phyloP scores from a whole-genome alignment of 2,888 invertebrate species.

The Dolichomitus sp. region DNA sequence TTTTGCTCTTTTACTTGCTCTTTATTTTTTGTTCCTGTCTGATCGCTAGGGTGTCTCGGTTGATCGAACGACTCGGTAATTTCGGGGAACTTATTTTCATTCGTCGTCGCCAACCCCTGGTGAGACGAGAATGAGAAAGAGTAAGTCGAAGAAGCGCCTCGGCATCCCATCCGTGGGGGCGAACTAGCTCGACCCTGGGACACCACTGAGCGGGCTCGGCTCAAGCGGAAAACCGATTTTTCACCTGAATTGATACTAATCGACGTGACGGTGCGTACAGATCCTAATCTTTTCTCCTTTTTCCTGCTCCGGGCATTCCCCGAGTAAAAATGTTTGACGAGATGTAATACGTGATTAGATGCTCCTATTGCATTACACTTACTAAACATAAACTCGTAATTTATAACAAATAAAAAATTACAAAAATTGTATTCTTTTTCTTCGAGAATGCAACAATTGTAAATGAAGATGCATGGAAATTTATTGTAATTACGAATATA shows the following conservation, averaged over 20 bases:
- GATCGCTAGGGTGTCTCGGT: constrained; percentile 56
- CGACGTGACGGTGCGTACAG: constrained; percentile 61
- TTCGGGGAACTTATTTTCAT: constrained; percentile 64
- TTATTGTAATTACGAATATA: neutral
- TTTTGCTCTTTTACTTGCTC: neutral
- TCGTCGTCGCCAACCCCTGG: constrained; percentile 54
- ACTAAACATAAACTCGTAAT: neutral
- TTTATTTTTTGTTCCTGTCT: constrained; percentile 43
- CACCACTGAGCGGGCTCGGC: constrained; percentile 51
- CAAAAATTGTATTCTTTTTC: neutral
- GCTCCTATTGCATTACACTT: neutral
- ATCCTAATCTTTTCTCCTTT: constrained; percentile 47
- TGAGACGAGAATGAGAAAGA: constrained; percentile 50
- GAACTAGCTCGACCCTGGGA: constrained; percentile 50
- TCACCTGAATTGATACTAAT: constrained; percentile 69
- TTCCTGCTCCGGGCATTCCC: neutral
- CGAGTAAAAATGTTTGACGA: constrained; percentile 8
- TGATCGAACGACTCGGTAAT: constrained; percentile 66
- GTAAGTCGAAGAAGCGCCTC: constrained; percentile 23
- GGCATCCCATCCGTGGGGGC: constrained; percentile 41
- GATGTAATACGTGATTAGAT: constrained; percentile 4
- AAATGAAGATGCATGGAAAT: neutral
- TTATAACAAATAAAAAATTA: neutral
- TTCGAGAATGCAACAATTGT: neutral
- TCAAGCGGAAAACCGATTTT: constrained; percentile 67